Evolutionary conservation across 64 coral and sea anemone genomes (phyloP).

Genomic region (Exaiptasia diaphana): DNA sequence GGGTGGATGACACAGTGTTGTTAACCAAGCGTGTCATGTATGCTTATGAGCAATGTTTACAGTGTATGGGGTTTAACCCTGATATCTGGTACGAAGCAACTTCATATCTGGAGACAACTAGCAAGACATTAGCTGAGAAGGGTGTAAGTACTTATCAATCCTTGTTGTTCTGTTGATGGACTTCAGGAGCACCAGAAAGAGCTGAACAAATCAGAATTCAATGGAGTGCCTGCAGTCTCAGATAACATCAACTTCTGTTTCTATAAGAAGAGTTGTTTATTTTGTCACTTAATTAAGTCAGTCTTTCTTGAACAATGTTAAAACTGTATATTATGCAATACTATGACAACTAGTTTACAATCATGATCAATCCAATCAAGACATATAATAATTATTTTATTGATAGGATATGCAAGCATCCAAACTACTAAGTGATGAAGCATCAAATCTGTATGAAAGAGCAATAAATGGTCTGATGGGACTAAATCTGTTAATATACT

Average conservation of each 20-base stretch:
- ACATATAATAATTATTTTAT: neutral
- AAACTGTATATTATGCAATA: no score
- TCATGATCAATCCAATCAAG: no score
- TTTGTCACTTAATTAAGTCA: no score
- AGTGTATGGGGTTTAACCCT: conserved; percentile 84
- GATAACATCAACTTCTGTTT: no score
- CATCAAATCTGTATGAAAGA: conserved; percentile 72
- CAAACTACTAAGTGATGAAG: conserved; percentile 82
- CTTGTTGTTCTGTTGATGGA: neutral
- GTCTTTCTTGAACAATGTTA: no score
- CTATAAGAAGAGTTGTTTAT: neutral
- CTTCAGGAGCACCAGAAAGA: no score
- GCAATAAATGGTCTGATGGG: conserved; percentile 78
- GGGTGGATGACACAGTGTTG: conserved; percentile 72
- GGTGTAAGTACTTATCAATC: conserved; percentile 51
- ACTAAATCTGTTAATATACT: conserved; percentile 80
- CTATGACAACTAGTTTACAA: no score
- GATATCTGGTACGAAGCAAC: conserved; percentile 95
- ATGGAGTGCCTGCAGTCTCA: no score
- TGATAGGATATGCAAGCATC: conserved; percentile 82
- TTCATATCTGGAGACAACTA: conserved; percentile 78
- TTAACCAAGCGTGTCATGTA: conserved; percentile 93
- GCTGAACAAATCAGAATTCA: no score
- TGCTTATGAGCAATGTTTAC: conserved; percentile 93
- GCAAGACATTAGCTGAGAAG: conserved; percentile 74